Conservation (phyloP, 2,888 invertebrate species). For the Lasioglossum morio region DNA sequence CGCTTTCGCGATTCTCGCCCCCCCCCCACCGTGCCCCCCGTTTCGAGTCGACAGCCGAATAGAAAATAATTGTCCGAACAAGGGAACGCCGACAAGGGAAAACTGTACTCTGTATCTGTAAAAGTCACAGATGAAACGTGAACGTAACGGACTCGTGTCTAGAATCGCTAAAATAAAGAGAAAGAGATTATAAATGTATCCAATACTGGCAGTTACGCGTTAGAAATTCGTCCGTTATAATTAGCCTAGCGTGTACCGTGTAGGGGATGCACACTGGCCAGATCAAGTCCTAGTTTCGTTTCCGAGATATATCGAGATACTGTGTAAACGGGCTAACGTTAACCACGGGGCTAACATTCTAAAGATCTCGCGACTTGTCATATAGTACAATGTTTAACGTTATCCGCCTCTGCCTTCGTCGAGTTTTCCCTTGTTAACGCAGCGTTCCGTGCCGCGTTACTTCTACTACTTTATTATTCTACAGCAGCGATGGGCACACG, state of each 20-base stretch:
- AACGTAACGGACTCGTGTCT: conserved; percentile 29
- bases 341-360: not conserved
- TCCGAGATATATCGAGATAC: conserved; percentile 1
- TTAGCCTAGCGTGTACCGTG: conserved; percentile 49
- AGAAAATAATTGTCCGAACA: not conserved
- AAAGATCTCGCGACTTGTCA: not conserved
- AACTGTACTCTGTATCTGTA: not conserved
- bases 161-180: conserved; percentile 5
- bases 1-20: not conserved
- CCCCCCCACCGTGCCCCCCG: not conserved
- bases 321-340: not conserved
- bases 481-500: not conserved
- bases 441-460: not conserved
- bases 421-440: conserved; percentile 11
- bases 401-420: not conserved
- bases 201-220: conserved; percentile 86
- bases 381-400: conserved; percentile 4
- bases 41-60: not conserved
- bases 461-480: not conserved
- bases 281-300: conserved; percentile 40
- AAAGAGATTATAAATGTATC: conserved; percentile 40
- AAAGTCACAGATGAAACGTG: conserved; percentile 9
- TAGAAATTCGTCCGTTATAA: conserved; percentile 79
- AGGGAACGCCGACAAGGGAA: not conserved
- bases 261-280: conserved; percentile 59